Conservation (phyloP, 2,888 invertebrate species). For the Odontothrips loti region DNA sequence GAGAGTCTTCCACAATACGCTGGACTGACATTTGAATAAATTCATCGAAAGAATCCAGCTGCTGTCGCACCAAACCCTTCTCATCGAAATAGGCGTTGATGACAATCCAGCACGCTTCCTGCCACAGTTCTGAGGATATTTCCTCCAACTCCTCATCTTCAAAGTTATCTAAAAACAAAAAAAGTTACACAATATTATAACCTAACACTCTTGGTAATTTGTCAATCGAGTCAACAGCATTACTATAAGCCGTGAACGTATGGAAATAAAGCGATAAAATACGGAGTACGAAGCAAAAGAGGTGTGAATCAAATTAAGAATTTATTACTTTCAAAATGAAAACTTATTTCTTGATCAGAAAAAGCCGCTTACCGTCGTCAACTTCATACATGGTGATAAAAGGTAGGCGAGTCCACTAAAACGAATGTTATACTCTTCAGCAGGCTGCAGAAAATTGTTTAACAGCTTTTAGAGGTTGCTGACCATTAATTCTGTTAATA, state of each 20-base stretch:
- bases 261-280: background rate
- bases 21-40: conserved; percentile 99
- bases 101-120: conserved; percentile 99
- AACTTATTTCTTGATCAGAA: background rate
- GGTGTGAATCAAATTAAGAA: background rate
- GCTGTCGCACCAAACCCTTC: conserved; percentile 97
- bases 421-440: background rate
- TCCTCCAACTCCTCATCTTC: conserved; percentile 91
- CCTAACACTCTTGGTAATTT: background rate
- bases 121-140: conserved; percentile 97
- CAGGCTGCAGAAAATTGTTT: background rate
- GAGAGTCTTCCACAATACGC: conserved; percentile 98
- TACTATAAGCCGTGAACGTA: background rate
- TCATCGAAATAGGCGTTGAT: conserved; percentile 99
- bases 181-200: conserved; percentile 21
- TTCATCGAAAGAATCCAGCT: conserved; percentile 98
- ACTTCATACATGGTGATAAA: conserved; percentile 33
- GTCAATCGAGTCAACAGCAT: background rate
- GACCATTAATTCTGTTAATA: background rate
- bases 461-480: background rate
- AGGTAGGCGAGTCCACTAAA: background rate
- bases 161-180: conserved; percentile 48
- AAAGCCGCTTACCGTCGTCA: conserved; percentile 33
- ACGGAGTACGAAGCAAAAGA: background rate
- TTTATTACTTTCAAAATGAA: conserved; percentile 11